A percentile compares a stretch with the other conserved stretches of the same genome.
Conservation (phyloP, 2,797 vertebrate species). For the Halcyon leucocephala region DNA sequence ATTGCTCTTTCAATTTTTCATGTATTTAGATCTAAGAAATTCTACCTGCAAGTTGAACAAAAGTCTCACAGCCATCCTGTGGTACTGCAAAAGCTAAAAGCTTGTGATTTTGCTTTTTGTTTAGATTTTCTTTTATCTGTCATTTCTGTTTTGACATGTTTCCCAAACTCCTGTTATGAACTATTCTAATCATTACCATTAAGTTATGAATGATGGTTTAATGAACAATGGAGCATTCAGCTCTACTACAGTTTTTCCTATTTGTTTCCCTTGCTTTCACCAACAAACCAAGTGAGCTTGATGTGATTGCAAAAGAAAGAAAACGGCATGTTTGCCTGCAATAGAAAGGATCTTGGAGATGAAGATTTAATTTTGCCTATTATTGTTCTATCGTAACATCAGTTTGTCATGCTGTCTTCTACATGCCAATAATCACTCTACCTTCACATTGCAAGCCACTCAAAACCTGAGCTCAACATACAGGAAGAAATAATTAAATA, state of each 20-base stretch:
- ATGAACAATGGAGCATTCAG: constrained; percentile 8
- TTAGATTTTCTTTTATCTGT: constrained; percentile 36
- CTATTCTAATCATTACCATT: constrained; percentile 4
- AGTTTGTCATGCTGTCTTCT: neutral
- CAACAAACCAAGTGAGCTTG: neutral
- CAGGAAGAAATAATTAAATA: neutral
- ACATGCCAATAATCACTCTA: neutral
- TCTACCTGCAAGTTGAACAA: neutral
- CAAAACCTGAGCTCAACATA: neutral
- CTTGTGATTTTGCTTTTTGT: neutral
- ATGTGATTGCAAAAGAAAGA: neutral
- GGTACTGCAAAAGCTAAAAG: neutral
- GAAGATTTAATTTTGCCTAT: neutral
- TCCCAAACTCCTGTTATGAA: constrained; percentile 1
- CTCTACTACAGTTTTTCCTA: neutral
- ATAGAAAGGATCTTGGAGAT: neutral
- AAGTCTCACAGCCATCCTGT: neutral
- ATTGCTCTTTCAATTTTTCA: neutral
- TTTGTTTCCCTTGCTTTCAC: neutral
- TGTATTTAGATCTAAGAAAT: constrained; percentile 13
- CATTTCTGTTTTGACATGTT: constrained; percentile 36
- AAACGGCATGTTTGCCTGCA: constrained; percentile 8
- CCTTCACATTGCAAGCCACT: neutral
- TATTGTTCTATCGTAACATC: neutral
- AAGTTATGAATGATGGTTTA: constrained; percentile 6